phyloP scores from a whole-genome alignment of 2,113 vertebrate genomes.

The Lophura nycthemera region DNA sequence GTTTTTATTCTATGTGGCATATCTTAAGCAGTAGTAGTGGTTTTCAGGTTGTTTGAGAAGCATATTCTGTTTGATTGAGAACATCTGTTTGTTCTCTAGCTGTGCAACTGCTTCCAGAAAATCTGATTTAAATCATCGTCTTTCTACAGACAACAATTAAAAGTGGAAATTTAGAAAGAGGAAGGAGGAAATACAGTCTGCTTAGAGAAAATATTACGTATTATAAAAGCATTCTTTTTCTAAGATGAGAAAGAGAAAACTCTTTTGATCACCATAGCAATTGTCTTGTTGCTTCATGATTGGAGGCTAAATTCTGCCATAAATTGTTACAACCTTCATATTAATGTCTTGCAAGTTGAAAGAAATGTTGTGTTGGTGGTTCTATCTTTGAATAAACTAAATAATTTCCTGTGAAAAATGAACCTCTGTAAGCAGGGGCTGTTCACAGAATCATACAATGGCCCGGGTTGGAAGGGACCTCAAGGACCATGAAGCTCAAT shows the following conservation, averaged over 20 bases:
- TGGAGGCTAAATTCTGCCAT: background rate
- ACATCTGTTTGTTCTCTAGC: slow-evolving; percentile 17
- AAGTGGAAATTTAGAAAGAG: background rate
- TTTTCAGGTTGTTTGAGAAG: slow-evolving; percentile 7
- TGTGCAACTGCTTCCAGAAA: background rate
- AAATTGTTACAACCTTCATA: background rate
- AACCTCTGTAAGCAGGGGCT: background rate
- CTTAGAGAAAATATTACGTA: background rate
- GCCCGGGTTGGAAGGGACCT: too few relatives aligned
- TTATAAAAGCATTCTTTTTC: background rate
- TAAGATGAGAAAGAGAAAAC: background rate
- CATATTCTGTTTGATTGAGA: background rate
- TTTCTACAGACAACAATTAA: background rate
- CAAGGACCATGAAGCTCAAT: too few relatives aligned
- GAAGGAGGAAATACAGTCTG: background rate
- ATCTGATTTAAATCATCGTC: background rate
- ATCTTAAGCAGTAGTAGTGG: background rate
- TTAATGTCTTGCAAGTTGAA: background rate
- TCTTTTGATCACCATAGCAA: background rate
- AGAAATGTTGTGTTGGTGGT: background rate
- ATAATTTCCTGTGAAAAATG: background rate
- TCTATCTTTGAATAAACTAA: background rate
- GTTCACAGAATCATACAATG: too few relatives aligned
- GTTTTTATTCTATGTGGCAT: slow-evolving; percentile 35
- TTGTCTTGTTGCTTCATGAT: background rate